These are phyloP conservation scores for Watsonalla cultraria DNA, from an alignment of 2,888 invertebrate species.

Conservation along the genomic window DNA sequence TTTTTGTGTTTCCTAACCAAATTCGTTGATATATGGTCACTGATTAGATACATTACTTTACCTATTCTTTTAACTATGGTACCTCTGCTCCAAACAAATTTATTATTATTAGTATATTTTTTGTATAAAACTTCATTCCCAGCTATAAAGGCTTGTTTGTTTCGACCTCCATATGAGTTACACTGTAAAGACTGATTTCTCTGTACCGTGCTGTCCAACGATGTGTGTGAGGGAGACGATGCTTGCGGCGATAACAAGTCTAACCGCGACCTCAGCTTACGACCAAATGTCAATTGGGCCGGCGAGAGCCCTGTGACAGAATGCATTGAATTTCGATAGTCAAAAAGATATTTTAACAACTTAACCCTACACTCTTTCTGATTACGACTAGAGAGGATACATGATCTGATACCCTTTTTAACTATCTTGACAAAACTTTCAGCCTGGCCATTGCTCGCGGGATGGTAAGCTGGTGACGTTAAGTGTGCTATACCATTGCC, in stretches of 20 bases:
- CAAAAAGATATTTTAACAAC: slow-evolving; percentile 15
- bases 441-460: slow-evolving; percentile 24
- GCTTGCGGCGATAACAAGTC: slow-evolving; percentile 11
- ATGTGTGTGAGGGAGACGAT: slow-evolving; percentile 6
- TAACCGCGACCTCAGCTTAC: slow-evolving; percentile 10
- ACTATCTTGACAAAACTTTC: slow-evolving; percentile 23
- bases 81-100: too few species aligned
- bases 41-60: too few species aligned
- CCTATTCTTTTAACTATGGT: too few species aligned
- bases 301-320: slow-evolving; percentile 13
- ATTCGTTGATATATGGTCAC: too few species aligned
- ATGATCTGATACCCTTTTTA: slow-evolving; percentile 22
- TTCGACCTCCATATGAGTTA: slow-evolving; percentile 7
- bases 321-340: slow-evolving; percentile 17
- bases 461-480: slow-evolving; percentile 20
- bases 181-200: slow-evolving; percentile 14
- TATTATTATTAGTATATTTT: too few species aligned
- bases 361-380: slow-evolving; percentile 4
- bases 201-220: background rate
- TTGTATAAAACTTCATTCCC: too few species aligned
- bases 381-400: slow-evolving; percentile 4
- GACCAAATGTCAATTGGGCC: slow-evolving; percentile 15
- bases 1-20: too few species aligned
- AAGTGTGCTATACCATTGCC: slow-evolving; percentile 20
- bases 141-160: background rate